A percentile compares a stretch with the other conserved stretches of the same genome.
These are phyloP conservation scores for Alca torda DNA, from an alignment of 2,797 vertebrate genomes.

Conservation along the genomic window DNA sequence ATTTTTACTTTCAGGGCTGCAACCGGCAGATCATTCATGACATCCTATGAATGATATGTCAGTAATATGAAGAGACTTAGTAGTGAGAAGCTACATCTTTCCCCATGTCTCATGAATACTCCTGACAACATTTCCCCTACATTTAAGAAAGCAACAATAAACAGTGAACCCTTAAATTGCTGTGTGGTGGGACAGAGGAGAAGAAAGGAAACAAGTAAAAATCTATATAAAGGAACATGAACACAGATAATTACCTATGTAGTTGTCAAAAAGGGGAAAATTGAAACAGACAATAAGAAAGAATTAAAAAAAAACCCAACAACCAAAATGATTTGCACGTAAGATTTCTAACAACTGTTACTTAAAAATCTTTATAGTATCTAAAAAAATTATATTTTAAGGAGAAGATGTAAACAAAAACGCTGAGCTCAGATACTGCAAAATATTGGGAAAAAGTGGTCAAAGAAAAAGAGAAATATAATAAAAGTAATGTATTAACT, in stretches of 20 bases:
- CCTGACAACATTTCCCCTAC: background rate
- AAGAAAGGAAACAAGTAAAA: background rate
- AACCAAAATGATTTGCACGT: accelerated
- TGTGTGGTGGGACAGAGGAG: background rate
- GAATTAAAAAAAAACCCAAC: background rate
- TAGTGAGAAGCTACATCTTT: background rate
- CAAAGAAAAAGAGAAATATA: background rate
- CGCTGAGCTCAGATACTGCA: background rate
- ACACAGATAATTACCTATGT: background rate
- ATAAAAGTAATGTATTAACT: background rate
- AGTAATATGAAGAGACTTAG: background rate
- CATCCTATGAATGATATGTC: background rate
- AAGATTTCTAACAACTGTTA: background rate
- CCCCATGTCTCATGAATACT: background rate
- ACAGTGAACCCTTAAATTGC: background rate
- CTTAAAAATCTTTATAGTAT: background rate
- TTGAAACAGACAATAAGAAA: background rate
- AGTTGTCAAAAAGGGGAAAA: background rate
- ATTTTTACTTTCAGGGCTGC: background rate
- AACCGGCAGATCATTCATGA: background rate
- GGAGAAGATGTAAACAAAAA: background rate
- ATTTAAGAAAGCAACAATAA: background rate
- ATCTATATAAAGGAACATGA: background rate
- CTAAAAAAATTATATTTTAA: background rate
- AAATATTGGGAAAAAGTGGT: background rate